Evolutionary conservation across 2,113 vertebrate genomes (phyloP), one percentile per base, ranked within the genome.

Genomic region (Phodopus roborovskii): DNA sequence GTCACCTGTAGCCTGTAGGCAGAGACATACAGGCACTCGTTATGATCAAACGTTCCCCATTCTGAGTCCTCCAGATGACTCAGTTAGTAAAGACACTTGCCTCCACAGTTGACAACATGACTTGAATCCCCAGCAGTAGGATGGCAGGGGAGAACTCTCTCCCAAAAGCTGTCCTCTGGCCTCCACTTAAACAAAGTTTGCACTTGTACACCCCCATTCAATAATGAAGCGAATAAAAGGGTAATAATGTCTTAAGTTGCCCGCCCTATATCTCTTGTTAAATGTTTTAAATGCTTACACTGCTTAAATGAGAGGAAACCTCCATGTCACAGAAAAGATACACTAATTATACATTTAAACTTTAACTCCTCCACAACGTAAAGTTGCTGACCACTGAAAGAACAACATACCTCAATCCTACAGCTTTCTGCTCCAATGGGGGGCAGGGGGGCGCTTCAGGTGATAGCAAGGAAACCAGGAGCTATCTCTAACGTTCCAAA

Each of bases 401-500:
- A 84, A 60, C 73, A 90, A 95, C 94, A 94, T 88, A 93, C 95
- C 94, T 45, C 66, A 11, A 75, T 45, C 90, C 78, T 81, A 86
- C 91, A 70, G 90, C 71, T 95, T 79, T 68, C 87, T 53, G 58
- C 0, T 0, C 92, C 90, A 30, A 62, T n/a, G n/a, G 33, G 92
- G 95, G 50, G 50, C 50, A 50, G 50, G 50, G 50, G 50, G 91
- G 90, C 39, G 15, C n/a, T 42, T 84, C 81, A 94, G 88, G 82
- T 95, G 82, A 94, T 81, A 88, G 56, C 90, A 74, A 56, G 92
- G 50, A 94, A 94, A 91, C 60, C 26, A 78, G 89, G 92, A 96
- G 85, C 19, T 58, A 62, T 50, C 60, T 30, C 92, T 95, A 77
- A 92, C 28, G 86, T 94, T 97, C 91, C 96, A 94, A 96, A 95